Conservation (phyloP, 2,888 invertebrate genomes). For the Isotomurus palustris region DNA sequence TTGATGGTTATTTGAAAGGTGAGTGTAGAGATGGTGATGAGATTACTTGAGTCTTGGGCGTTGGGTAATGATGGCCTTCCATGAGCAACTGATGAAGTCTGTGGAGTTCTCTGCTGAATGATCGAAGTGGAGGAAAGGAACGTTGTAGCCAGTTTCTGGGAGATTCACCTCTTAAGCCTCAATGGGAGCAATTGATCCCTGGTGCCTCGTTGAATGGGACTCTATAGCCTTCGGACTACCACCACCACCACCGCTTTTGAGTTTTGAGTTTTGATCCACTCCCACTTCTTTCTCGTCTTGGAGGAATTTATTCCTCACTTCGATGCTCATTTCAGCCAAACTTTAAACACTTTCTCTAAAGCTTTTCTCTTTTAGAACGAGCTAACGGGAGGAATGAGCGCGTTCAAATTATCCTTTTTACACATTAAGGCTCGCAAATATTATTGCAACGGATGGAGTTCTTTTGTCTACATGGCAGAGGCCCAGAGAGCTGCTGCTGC, state of each 20-base stretch:
- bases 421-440: background rate
- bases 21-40: too few species aligned
- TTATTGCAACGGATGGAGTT: background rate
- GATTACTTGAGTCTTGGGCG: too few species aligned
- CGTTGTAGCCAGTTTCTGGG: too few species aligned
- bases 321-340: slow-evolving; percentile 35
- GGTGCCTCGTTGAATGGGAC: slow-evolving; percentile 34
- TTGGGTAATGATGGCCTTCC: too few species aligned
- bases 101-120: too few species aligned
- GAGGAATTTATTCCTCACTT: slow-evolving; percentile 37
- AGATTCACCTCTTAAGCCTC: slow-evolving; percentile 18
- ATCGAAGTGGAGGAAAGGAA: background rate
- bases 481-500: background rate
- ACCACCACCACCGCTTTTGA: background rate
- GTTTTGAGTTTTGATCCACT: slow-evolving; percentile 21
- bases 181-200: slow-evolving; percentile 37
- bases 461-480: background rate
- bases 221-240: slow-evolving; percentile 2
- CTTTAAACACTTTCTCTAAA: too few species aligned
- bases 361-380: too few species aligned
- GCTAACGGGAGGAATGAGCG: slow-evolving; percentile 23
- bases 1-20: too few species aligned
- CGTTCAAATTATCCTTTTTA: slow-evolving; percentile 8
- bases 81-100: too few species aligned
- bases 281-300: too few species aligned